Evolutionary conservation across 1,140 invertebrate species (phyloP), one percentile per base, ranked within the genome.

Genomic region (Tyrophagus putrescentiae): DNA sequence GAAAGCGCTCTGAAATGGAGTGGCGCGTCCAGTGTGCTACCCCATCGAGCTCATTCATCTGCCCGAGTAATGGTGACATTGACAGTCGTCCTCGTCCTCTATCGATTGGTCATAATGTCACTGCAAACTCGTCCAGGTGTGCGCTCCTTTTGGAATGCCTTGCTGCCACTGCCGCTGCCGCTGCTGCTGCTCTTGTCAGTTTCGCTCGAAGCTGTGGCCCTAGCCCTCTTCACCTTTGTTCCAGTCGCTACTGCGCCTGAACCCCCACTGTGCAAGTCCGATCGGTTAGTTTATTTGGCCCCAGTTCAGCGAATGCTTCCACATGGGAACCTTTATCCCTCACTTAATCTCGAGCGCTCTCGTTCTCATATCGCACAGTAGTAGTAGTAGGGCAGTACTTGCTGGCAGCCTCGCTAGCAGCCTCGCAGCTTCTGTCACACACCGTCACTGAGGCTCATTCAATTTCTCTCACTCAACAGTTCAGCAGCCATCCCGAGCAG

Each of bases 21-120:
- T 6, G 18, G 31, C 45, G 45, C n/a, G n/a, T n/a, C n/a, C n/a
- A n/a, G n/a, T n/a, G n/a, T n/a, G 45, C 45, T 48, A 48, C 45
- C 45, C 45, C 45, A 48, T 48, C 45, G 45, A 7, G 45, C 45
- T 48, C 18, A 48, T 48, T 48, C 45, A 48, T 48, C 45, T 48
- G 45, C 45, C 13, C 7, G 23, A 13, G 18, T 48, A 48, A 48
- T 48, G n/a, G 45, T 48, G 45, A 48, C 45, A 48, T 48, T 48
- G 45, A 48, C 45, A 48, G 23, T 21, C 45, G 45, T 48, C 45
- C 45, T 21, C 45, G 45, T 48, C 45, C 45, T 48, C 45, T 48
- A 48, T 48, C 45, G 45, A 48, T 48, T 48, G 45, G 45, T 48
- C 45, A 48, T 48, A 48, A 48, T 48, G 45, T 48, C 45, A 48